Conservation (phyloP, 2,888 invertebrate genomes). For the Gnatocerus cornutus region DNA sequence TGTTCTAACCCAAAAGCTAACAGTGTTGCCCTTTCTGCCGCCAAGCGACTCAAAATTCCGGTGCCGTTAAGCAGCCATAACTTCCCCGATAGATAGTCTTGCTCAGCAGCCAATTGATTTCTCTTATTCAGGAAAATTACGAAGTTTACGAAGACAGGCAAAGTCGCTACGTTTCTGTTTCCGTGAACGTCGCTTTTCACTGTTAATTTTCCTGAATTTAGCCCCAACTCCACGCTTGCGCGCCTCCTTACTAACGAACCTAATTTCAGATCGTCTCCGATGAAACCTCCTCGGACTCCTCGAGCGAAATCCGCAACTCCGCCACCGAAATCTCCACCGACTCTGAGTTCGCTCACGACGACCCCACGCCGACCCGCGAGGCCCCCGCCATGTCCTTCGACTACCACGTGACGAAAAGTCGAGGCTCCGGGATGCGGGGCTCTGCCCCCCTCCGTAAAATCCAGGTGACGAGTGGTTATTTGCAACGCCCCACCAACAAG, state of each 20-base stretch:
- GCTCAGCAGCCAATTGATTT: slow-evolving; percentile 12
- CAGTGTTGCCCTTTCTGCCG: slow-evolving; percentile 21
- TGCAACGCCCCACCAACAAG: slow-evolving; percentile 69
- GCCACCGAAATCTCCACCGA: slow-evolving; percentile 95
- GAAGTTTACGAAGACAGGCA: slow-evolving; percentile 5
- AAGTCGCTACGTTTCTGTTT: neutral
- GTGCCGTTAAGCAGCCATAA: slow-evolving; percentile 12
- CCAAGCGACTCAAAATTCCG: slow-evolving; percentile 18
- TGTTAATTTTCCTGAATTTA: slow-evolving; percentile 8
- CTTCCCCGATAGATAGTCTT: slow-evolving; percentile 5
- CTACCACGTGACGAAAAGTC: slow-evolving; percentile 74
- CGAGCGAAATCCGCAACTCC: slow-evolving; percentile 85
- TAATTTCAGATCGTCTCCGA: slow-evolving; percentile 78
- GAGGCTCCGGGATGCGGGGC: slow-evolving; percentile 64
- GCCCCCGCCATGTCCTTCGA: slow-evolving; percentile 86
- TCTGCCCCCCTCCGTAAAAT: slow-evolving; percentile 73
- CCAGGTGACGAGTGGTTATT: slow-evolving; percentile 74
- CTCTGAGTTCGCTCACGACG: slow-evolving; percentile 92
- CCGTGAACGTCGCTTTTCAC: slow-evolving; percentile 6
- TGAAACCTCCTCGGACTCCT: slow-evolving; percentile 77
- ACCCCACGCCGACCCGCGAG: slow-evolving; percentile 79
- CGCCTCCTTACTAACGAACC: neutral
- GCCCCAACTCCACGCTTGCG: neutral
- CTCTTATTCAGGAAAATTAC: slow-evolving; percentile 8
- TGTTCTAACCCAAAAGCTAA: slow-evolving; percentile 58